Evolutionary conservation across 2,888 invertebrate species (phyloP), one percentile per base, ranked within the genome.

Genomic region (Sminthurinus aureus): DNA sequence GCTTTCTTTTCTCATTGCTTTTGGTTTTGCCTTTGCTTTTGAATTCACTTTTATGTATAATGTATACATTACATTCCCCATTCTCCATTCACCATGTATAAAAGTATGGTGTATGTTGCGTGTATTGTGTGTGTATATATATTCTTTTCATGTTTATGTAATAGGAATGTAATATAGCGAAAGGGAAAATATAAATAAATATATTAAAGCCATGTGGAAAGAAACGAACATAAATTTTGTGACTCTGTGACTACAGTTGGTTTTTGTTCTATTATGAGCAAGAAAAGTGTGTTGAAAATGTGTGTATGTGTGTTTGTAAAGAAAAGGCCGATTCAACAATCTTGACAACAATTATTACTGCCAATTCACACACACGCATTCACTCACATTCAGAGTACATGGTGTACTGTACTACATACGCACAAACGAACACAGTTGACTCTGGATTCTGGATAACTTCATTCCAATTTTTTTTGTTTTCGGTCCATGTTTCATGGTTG

Each of bases 241-340:
- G 38, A 38, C 38, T 38, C 38, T 38, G 38, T 38, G 38, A 38
- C 38, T 71, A 15, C 24, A 24, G 71, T 22, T 24, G 71, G 13
- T 38, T 71, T 11, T 13, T 71, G 71, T 24, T 15, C 67, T 20
- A 11, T 20, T 13, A 71, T 22, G 71, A 71, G 71, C 24, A 24
- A 24, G 71, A 71, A 71, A 24, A 71, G 71, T 71, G 71, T 24
- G 71, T 20, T 71, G 71, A 71, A 71, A 71, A 71, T 71, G 71
- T 71, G 71, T 71, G 71, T n/a, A n/a, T n/a, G n/a, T n/a, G n/a
- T n/a, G n/a, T n/a, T n/a, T n/a, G n/a, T 38, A 38, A 38, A 71
- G 71, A 22, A 71, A 71, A 24, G 24, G 2, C 71, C 71, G 71
- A 71, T 71, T 71, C 24, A 24, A 38, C 38, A 38, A 71, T 71